These are phyloP conservation scores for Spicauda simplicius DNA, from an alignment of 2,888 invertebrate genomes.

Conservation along the genomic window DNA sequence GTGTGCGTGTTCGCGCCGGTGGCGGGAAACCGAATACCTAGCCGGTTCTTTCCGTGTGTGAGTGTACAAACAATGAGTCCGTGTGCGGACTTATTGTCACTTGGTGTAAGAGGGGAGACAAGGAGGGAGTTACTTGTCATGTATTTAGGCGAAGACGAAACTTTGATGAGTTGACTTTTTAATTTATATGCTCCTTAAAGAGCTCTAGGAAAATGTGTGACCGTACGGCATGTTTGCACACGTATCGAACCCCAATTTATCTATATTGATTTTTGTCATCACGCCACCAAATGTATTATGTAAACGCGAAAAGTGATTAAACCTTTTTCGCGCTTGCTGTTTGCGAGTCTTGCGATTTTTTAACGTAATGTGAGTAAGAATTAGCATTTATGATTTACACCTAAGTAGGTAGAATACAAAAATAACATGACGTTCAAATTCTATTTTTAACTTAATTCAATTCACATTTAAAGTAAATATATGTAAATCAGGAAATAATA, in stretches of 20 bases:
- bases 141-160: slow-evolving; percentile 82
- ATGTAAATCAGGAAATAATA: too few relatives aligned
- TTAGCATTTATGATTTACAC: too few relatives aligned
- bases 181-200: slow-evolving; percentile 71
- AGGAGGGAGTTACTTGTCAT: slow-evolving; percentile 82
- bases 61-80: slow-evolving; percentile 70
- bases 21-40: slow-evolving; percentile 84
- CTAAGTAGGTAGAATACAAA: too few relatives aligned
- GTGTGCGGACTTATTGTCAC: slow-evolving; percentile 82
- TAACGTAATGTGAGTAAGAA: neutral
- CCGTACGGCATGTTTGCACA: slow-evolving; percentile 61
- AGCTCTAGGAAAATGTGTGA: slow-evolving; percentile 53
- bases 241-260: slow-evolving; percentile 58
- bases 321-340: slow-evolving; percentile 18
- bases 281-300: slow-evolving; percentile 65
- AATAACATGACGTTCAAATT: too few relatives aligned
- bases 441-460: too few relatives aligned
- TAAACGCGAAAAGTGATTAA: slow-evolving; percentile 56
- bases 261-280: slow-evolving; percentile 73
- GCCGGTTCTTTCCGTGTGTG: slow-evolving; percentile 72
- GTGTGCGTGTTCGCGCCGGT: slow-evolving; percentile 81
- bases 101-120: slow-evolving; percentile 77
- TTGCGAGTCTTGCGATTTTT: slow-evolving; percentile 19
- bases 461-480: too few relatives aligned
- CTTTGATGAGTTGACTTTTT: slow-evolving; percentile 81